Evolutionary conservation across 2,888 invertebrate genomes (phyloP), one percentile per base, ranked within the genome.

Genomic region (Tipula confusa): DNA sequence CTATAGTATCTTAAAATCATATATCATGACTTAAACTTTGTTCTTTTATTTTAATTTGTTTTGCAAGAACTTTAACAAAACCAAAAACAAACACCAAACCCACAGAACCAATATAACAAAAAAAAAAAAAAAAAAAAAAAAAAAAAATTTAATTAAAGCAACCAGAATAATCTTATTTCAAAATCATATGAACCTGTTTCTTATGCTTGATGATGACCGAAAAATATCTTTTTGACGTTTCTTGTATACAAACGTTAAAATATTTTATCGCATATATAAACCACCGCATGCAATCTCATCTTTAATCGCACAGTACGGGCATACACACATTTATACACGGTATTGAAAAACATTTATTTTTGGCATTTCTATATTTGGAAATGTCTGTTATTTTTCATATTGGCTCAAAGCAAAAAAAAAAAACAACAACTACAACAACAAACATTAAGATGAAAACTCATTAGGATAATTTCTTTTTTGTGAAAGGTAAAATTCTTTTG

Each of bases 401-500:
- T 64, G 18, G 15, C 36, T 24, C 9, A 64, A 33, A 33, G 5
- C 33, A 18, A 5, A 64, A 24, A 64, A n/a, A 38, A 38, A 38
- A 1, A 38, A 5, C 31, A 7, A 31, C 7, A 31, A 31, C 7
- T n/a, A n/a, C n/a, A n/a, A n/a, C n/a, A n/a, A n/a, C n/a, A n/a
- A 31, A 31, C 7, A 5, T 3, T 31, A 43, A 24, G 24, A 64
- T 64, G 64, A 64, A 64, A 64, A 64, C 64, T 64, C 24, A 64
- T 64, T 64, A 64, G 64, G 64, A 64, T 64, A 24, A 64, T 64
- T 64, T 64, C 64, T 64, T 64, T 64, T 43, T 43, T 43, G 64
- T 64, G 64, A 64, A 64, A 64, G 64, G 64, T 18, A 64, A 64
- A 64, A 64, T 64, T 64, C 24, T 64, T 64, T 64, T 9, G 11